Evolutionary conservation across 2,797 vertebrate species (phyloP).

Genomic region (Coregonus sp.): DNA sequence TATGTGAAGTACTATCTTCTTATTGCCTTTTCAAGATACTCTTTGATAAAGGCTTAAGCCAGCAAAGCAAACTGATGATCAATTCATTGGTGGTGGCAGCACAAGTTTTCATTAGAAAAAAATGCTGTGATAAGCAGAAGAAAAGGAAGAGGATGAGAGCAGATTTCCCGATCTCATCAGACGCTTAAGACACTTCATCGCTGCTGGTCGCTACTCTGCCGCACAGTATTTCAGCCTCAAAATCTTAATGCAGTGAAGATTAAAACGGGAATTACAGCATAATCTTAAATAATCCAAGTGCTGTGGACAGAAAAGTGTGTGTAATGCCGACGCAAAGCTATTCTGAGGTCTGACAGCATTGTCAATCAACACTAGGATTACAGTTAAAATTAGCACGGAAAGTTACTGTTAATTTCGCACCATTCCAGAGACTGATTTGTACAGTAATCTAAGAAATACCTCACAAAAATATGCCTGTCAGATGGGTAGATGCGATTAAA

Average conservation of each 20-base stretch:
- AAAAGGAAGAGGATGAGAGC: conserved; percentile 40
- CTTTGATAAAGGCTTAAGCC: conserved; percentile 31
- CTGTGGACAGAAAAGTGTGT: conserved; percentile 80
- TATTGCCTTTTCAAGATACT: conserved; percentile 47
- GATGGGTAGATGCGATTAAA: conserved; percentile 62
- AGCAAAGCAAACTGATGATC: conserved; percentile 39
- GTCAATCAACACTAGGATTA: conserved; percentile 80
- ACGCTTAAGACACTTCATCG: conserved; percentile 81
- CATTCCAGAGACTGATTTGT: conserved; percentile 39
- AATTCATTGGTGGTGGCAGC: conserved; percentile 34
- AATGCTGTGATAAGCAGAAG: conserved; percentile 13
- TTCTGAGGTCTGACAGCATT: conserved; percentile 77
- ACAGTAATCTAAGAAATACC: conserved; percentile 52
- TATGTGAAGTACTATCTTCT: conserved; percentile 21
- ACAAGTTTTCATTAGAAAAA: conserved; percentile 37
- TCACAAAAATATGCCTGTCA: conserved; percentile 43
- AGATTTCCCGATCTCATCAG: conserved; percentile 75
- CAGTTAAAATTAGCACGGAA: conserved; percentile 64
- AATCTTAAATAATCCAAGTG: conserved; percentile 96
- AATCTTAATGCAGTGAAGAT: conserved; percentile 88
- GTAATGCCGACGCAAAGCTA: conserved; percentile 78
- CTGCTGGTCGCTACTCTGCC: conserved; percentile 82
- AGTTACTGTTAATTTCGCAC: conserved; percentile 55
- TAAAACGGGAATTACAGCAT: conserved; percentile 92
- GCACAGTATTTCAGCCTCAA: conserved; percentile 83